Evolutionary conservation across 2,888 invertebrate species (phyloP), one percentile per base, ranked within the genome.

Genomic region (Hemistola chrysoprasaria): DNA sequence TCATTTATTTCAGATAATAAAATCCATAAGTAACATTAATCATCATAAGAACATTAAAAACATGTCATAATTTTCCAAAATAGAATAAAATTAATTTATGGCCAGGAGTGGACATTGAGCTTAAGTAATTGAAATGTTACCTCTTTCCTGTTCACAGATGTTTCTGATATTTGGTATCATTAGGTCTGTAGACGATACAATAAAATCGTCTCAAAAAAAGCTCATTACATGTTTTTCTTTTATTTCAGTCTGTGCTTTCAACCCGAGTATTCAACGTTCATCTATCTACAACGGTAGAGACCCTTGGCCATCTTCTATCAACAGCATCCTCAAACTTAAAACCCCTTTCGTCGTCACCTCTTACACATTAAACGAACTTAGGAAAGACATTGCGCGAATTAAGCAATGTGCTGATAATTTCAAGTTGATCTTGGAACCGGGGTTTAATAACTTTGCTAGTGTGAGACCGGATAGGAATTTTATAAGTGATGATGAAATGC

Each of bases 381-480:
- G 90, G 0, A 76, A 91, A 52, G 94, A 95, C 65, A 66, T 93
- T 29, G 69, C 75, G 1, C 83, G 92, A 23, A 83, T 94, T 40
- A 78, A 90, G 25, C 80, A 86, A 26, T 85, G 84, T 30, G 85
- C 90, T 0, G 82, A 86, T 39, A 66, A 84, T 1, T 65, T 91
- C 11, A 83, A 90, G 25, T 66, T 92, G 0, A 60, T 92, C 5
- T 63, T 90, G 0, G 89, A 90, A 5, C 91, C 93, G 0, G 83
- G 82, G 7, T 77, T 75, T 22, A 95, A 95, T 74, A 91, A 91
- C 0, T 94, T 92, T 56, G 88, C 93, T 0, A 93, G 94, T 26
- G 88, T 92, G 0, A 90, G 93, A 47, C 94, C 94, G 0, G 93
- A 94, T 53, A 90, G 94, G 30, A 95, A 94, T 62, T 94, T 95